These are phyloP conservation scores for Pyrgilauda ruficollis DNA, from an alignment of 2,113 vertebrate species.

Conservation along the genomic window DNA sequence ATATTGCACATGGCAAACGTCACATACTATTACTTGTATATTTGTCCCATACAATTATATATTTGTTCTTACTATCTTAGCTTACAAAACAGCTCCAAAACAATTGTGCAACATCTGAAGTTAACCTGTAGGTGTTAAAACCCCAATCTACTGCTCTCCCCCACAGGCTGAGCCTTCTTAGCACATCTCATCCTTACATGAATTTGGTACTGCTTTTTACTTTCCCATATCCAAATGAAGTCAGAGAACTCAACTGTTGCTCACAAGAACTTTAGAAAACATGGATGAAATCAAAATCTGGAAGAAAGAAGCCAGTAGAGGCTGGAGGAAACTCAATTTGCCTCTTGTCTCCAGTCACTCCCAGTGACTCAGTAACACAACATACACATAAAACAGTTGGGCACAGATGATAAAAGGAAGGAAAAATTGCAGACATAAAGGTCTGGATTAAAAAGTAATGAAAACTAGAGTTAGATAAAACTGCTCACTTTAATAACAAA, in stretches of 20 bases:
- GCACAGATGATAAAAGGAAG: background rate
- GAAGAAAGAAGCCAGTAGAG: background rate
- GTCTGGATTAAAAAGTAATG: background rate
- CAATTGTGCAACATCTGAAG: background rate
- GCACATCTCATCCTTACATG: background rate
- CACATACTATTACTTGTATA: background rate
- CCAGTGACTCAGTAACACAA: background rate
- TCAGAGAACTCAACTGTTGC: background rate
- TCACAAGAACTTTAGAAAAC: background rate
- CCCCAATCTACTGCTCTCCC: background rate
- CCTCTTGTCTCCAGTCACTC: background rate
- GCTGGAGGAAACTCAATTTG: background rate
- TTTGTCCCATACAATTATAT: background rate
- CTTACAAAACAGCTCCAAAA: background rate
- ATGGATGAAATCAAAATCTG: background rate
- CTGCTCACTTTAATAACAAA: background rate
- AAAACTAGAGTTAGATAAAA: background rate
- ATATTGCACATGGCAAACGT: background rate
- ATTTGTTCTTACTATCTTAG: background rate
- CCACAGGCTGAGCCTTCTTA: background rate
- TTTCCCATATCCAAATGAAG: background rate
- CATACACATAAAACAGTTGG: background rate
- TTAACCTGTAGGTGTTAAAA: background rate
- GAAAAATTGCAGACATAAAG: background rate
- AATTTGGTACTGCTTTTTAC: background rate